Evolutionary conservation across 1,140 invertebrate genomes (phyloP), one percentile per base, ranked within the genome.

Genomic region (Phortica variegata): DNA sequence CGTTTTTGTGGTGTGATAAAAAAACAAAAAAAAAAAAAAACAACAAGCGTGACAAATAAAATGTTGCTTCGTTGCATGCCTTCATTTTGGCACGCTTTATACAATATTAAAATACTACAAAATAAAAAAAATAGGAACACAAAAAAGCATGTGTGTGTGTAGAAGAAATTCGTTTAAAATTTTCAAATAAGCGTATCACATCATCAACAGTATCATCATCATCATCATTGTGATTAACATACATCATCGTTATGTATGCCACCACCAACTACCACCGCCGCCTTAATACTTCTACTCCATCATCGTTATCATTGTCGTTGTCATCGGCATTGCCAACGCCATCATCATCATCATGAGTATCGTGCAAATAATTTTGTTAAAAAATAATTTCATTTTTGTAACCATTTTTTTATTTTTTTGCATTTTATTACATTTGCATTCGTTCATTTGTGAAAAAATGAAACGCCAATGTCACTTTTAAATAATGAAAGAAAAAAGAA

Each of bases 41-140:
- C n/a, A n/a, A n/a, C n/a, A n/a, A 57, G 63, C 63, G 62, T 66
- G 62, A 66, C 60, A 66, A 66, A 66, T 66, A 66, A 66, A 68
- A 66, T 66, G 54, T 56, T 62, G 52, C 33, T 43, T 15, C 52
- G 45, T 49, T 56, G 54, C 54, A 56, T 56, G 52, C 54, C 52
- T 56, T 56, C 37, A 21, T 17, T 37, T 48, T 20, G 19, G 26
- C 15, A 37, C 29, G 20, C 37, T 40, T 32, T 44, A 68, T 58
- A 51, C 26, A 41, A 43, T 19, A 41, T 31, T 32, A 36, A 58
- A 53, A 49, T 52, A 47, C 46, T 31, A 44, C 10, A 44, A 52
- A 50, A 65, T 56, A n/a, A n/a, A n/a, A n/a, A n/a, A n/a, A n/a
- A n/a, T n/a, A n/a, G n/a, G n/a, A n/a, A n/a, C n/a, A n/a, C n/a